Evolutionary conservation across 1,140 invertebrate genomes (phyloP).

Genomic region (Sipha flava): DNA sequence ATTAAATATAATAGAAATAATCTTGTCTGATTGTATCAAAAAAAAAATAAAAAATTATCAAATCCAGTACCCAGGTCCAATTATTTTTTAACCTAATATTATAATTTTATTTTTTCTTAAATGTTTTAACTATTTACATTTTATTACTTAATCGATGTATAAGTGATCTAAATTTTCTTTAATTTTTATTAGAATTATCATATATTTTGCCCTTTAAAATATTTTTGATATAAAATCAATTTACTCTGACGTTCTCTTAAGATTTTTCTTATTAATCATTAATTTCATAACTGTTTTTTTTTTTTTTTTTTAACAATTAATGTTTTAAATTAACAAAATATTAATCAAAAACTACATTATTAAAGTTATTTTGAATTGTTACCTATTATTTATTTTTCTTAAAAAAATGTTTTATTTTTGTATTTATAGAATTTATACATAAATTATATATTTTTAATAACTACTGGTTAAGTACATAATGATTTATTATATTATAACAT

Average conservation of each 20-base stretch:
- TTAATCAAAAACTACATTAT: not conserved
- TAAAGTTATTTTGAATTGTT: not conserved
- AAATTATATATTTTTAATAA: constrained; percentile 9
- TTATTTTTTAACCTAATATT: too few relatives aligned
- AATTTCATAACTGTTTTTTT: too few relatives aligned
- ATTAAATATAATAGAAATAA: too few relatives aligned
- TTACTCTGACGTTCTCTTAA: not conserved
- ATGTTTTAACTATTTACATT: too few relatives aligned
- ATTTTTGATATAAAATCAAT: not conserved
- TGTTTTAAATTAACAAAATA: not conserved
- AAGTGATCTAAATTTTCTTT: too few relatives aligned
- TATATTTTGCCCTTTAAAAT: too few relatives aligned
- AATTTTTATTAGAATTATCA: too few relatives aligned
- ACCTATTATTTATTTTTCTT: not conserved
- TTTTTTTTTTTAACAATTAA: not conserved
- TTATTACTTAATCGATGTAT: too few relatives aligned
- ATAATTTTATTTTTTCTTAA: too few relatives aligned
- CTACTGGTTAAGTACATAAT: not conserved
- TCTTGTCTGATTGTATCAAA: too few relatives aligned
- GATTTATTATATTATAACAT: not conserved
- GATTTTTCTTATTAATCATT: not conserved
- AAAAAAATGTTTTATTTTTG: not conserved
- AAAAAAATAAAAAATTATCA: too few relatives aligned
- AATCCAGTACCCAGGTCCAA: too few relatives aligned
- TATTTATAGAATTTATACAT: not conserved